phyloP scores from a whole-genome alignment of 1,140 invertebrate species.

The Coenobita brevimanus region DNA sequence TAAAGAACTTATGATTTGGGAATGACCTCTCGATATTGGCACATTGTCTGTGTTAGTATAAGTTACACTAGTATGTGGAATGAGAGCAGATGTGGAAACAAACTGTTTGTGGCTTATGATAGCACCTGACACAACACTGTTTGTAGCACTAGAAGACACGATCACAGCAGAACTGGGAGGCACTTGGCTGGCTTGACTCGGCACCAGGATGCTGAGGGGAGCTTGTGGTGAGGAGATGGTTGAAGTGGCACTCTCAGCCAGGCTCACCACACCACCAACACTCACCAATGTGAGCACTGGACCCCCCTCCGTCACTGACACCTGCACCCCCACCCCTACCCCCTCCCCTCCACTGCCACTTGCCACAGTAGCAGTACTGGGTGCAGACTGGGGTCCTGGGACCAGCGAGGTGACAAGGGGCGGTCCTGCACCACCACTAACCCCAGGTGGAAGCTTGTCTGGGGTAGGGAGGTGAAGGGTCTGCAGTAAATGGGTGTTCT shows the following conservation, averaged over 20 bases:
- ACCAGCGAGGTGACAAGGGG: slow-evolving; percentile 37
- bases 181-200: slow-evolving; percentile 65
- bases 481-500: slow-evolving; percentile 59
- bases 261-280: slow-evolving; percentile 52
- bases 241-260: slow-evolving; percentile 46
- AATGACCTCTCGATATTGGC: slow-evolving; percentile 55
- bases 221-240: slow-evolving; percentile 53
- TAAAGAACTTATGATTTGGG: slow-evolving; percentile 48
- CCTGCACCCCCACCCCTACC: slow-evolving; percentile 34
- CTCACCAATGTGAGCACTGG: slow-evolving; percentile 54
- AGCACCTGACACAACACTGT: slow-evolving; percentile 66
- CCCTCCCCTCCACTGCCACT: no score
- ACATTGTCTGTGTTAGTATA: slow-evolving; percentile 59
- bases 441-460: slow-evolving; percentile 13
- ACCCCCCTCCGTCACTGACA: slow-evolving; percentile 43
- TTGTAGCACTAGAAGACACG: slow-evolving; percentile 63
- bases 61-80: slow-evolving; percentile 63
- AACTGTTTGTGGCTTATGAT: slow-evolving; percentile 59
- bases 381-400: slow-evolving; percentile 33
- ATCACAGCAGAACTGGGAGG: slow-evolving; percentile 65
- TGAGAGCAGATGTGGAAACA: slow-evolving; percentile 55
- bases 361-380: slow-evolving; percentile 2
- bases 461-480: slow-evolving; percentile 52
- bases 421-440: slow-evolving; percentile 17
- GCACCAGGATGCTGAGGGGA: slow-evolving; percentile 58